Evolutionary conservation across 2,797 vertebrate genomes (phyloP).

Genomic region (Malurus leucopterus): DNA sequence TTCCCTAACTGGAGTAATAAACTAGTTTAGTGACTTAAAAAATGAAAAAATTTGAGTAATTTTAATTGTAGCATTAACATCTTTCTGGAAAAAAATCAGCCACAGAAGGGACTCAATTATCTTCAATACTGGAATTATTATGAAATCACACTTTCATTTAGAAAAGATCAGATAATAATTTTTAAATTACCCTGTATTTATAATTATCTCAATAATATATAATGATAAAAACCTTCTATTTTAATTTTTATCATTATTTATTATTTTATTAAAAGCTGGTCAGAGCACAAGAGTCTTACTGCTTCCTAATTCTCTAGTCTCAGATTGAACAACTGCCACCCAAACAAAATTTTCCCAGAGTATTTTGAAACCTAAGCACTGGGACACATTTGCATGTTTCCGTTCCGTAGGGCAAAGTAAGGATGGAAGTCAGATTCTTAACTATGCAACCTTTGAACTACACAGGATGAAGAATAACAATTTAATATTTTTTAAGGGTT

Average conservation of each 20-base stretch:
- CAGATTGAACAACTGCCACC: background rate
- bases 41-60: background rate
- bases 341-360: background rate
- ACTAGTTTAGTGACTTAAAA: background rate
- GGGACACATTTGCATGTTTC: background rate
- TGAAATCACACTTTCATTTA: background rate
- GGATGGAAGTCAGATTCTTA: background rate
- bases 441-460: background rate
- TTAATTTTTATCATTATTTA: no score
- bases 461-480: background rate
- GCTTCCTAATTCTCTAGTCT: background rate
- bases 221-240: background rate
- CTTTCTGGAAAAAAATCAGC: background rate
- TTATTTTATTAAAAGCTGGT: background rate
- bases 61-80: background rate
- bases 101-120: background rate
- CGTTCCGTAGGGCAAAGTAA: background rate
- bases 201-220: background rate
- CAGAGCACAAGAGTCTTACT: background rate
- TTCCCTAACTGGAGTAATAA: background rate
- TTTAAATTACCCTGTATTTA: background rate
- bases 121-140: background rate
- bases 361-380: background rate
- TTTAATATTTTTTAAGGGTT: accelerated
- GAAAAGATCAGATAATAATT: background rate